Percentiles rank a stretch among this genome's conserved stretches.
phyloP scores from a whole-genome alignment of 2,888 invertebrate species.

The Eretmocerus hayati region DNA sequence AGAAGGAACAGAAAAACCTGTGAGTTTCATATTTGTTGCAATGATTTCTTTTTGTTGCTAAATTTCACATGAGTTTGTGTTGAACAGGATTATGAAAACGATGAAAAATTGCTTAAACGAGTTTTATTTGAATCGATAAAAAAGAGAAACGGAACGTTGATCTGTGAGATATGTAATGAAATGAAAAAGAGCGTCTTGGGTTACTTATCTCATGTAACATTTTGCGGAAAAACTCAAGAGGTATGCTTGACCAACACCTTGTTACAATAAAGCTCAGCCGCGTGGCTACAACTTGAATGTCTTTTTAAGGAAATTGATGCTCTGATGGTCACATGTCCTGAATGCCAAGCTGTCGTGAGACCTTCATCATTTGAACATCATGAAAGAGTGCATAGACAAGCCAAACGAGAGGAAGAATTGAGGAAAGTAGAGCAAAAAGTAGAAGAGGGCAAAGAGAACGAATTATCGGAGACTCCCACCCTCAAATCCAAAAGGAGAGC shows the following conservation, averaged over 20 bases:
- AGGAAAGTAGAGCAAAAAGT: not conserved
- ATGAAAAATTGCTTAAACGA: slow-evolving; percentile 47
- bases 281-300: not conserved
- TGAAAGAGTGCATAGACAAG: slow-evolving; percentile 49
- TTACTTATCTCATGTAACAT: slow-evolving; percentile 55
- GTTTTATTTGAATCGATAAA: slow-evolving; percentile 48
- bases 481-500: slow-evolving; percentile 42
- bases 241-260: slow-evolving; percentile 36
- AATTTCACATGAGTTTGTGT: slow-evolving; percentile 8
- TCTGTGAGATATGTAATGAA: slow-evolving; percentile 52
- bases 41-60: slow-evolving; percentile 6
- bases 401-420: slow-evolving; percentile 29
- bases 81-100: slow-evolving; percentile 50
- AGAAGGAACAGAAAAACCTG: slow-evolving; percentile 50
- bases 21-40: slow-evolving; percentile 36
- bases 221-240: slow-evolving; percentile 55
- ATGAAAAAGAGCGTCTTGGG: slow-evolving; percentile 49
- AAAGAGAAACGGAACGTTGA: slow-evolving; percentile 44
- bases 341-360: slow-evolving; percentile 52
- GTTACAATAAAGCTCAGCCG: not conserved
- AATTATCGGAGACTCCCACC: not conserved
- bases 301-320: slow-evolving; percentile 35
- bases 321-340: slow-evolving; percentile 50
- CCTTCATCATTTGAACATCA: slow-evolving; percentile 57
- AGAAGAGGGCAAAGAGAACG: slow-evolving; percentile 23